Base-by-base conservation (phyloP, 2,888 invertebrate species). In the Drosophila mimetica region DNA sequence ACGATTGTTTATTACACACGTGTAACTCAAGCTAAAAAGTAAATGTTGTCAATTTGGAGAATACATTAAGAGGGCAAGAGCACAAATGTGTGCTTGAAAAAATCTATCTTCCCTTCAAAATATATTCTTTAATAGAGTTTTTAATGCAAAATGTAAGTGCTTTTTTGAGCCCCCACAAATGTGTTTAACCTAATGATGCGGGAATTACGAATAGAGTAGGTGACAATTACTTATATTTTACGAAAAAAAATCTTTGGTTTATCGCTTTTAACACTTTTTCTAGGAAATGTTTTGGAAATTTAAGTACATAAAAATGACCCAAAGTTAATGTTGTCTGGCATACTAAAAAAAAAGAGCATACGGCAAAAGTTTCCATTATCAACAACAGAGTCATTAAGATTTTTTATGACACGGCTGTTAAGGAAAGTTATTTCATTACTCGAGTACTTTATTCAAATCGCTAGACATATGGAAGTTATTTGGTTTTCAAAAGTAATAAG, bases 341-440 rank as follows among this genome's bases (percentile, higher is more conserved):
- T 63, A 51, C 20, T 36, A 65, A 63, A 30, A 34, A 65, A 51
- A 51, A 34, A 51, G 25, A 16, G 18, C 34, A 30, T 28, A 44
- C 28, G 6, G 16, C 44, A 61, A 63, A 65, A 63, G 63, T 63
- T 63, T 63, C 63, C 65, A 63, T 51, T 28, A 65, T 34, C 63
- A 47, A 44, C 48, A 34, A 13, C 11, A 28, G 11, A 18, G 65
- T 28, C 63, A 51, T 63, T 51, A 64, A n/a, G 41, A 11, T 36
- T 18, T 44, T 63, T 63, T 36, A 63, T 42, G 50, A 28, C n/a
- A 28, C 16, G n/a, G 34, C 32, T 18, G 18, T 34, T 8, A 11
- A 65, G 60, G 36, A 60, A 60, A 59, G 60, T 65, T 20, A 65
- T 20, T 65, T 51, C 14, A 63, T 50, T 63, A 16, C 32, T 9